Percentiles rank a stretch among this genome's conserved stretches.
phyloP scores from a whole-genome alignment of 2,888 invertebrate species.

The Trichogramma evanescens region DNA sequence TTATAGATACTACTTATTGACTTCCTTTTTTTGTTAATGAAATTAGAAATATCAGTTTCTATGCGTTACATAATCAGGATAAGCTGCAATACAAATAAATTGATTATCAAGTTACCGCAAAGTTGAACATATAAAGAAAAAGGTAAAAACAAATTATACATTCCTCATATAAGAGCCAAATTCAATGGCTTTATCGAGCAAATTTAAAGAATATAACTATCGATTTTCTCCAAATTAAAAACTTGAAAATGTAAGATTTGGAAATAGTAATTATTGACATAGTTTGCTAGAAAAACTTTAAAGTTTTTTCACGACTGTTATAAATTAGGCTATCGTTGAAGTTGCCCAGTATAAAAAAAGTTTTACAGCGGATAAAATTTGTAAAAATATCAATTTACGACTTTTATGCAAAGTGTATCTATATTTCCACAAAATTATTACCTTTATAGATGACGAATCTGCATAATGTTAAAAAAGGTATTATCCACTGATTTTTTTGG shows the following conservation, averaged over 20 bases:
- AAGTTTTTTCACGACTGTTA: conserved; percentile 7
- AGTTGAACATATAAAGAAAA: conserved; percentile 3
- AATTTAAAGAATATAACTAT: too few relatives aligned
- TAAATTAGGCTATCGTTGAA: too few relatives aligned
- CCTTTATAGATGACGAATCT: conserved; percentile 15
- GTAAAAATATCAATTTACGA: conserved; percentile 10
- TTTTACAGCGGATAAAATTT: conserved; percentile 12
- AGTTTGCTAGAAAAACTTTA: conserved; percentile 14
- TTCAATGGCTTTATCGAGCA: too few relatives aligned
- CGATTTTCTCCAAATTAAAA: too few relatives aligned
- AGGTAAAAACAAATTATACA: conserved; percentile 5
- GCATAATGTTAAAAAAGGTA: conserved; percentile 17
- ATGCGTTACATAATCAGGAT: conserved; percentile 11
- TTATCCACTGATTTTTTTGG: conserved; percentile 19
- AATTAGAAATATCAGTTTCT: conserved; percentile 11
- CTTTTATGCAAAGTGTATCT: not conserved
- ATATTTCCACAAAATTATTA: conserved; percentile 9
- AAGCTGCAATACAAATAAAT: conserved; percentile 11
- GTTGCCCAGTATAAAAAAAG: conserved; percentile 10
- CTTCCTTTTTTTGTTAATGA: conserved; percentile 20
- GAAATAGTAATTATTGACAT: conserved; percentile 8
- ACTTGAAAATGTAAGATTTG: too few relatives aligned
- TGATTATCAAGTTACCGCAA: conserved; percentile 19
- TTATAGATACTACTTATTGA: conserved; percentile 19
- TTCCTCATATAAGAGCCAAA: conserved; percentile 11